Base-by-base conservation (phyloP, 2,113 vertebrate genomes). In the Perca schrenkii region DNA sequence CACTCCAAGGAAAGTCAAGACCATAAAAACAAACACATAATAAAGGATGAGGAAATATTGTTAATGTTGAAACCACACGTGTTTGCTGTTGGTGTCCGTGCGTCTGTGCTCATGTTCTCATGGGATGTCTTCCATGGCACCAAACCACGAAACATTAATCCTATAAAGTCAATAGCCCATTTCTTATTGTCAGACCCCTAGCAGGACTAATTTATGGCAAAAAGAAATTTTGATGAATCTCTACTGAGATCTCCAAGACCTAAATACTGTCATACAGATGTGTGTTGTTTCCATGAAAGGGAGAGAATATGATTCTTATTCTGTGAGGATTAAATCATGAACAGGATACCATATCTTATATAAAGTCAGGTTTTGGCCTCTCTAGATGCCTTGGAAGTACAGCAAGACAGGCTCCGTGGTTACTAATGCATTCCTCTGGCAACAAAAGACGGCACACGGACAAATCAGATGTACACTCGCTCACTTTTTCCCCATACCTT, bases 141-240 rank as follows among this genome's bases (percentile, higher is more conserved):
- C 43, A 61, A 91, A 95, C 94, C 93, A 96, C 95, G 22, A 96
- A 97, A 97, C 94, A 97, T 97, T 97, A 97, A 95, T 94, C 94
- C 94, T 96, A 95, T 97, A 96, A 97, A 96, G 95, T 96, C 97
- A 97, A 75, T 19, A 70, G 95, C 94, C 47, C 13, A 21, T 69
- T 74, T 73, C 12, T 34, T 49, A 17, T 31, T 79, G 56, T 49
- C 12, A 2, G 47, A 73, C 13, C 34, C 22, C 47, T 62, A 12
- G 7, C 16, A 31, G 16, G 49, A 50, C 19, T 21, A 19, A 66
- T 25, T 96, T 92, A 94, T 92, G 95, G 94, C 95, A 97, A 96
- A 97, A 97, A 97, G 93, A 94, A 97, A 96, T 96, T 96, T 95
- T 96, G 95, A 95, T 95, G 5, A 36, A 97, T 97, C 96, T 97